A percentile compares a stretch with the other conserved stretches of the same genome.
These are phyloP conservation scores for Phenganax marumi DNA, from an alignment of 92 coral and sea anemone species.

Conservation along the genomic window DNA sequence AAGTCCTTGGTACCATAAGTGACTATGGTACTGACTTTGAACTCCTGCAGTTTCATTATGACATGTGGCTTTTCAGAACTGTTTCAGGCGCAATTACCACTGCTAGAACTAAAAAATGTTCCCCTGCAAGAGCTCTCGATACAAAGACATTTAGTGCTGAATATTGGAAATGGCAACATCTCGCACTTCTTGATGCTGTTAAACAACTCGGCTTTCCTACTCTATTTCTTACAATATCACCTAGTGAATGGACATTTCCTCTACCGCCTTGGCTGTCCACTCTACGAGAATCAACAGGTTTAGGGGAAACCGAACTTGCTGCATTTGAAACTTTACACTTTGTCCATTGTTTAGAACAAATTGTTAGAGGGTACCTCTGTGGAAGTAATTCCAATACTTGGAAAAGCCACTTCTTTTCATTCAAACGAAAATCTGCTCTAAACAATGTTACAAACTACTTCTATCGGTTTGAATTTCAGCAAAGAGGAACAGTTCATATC, in stretches of 20 bases:
- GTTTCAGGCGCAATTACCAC: conserved; percentile 18
- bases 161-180: conserved; percentile 22
- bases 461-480: conserved; percentile 51
- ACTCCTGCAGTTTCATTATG: not conserved
- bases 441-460: conserved; percentile 33
- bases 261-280: not conserved
- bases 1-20: not conserved
- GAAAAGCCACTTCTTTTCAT: conserved; percentile 38
- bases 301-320: not conserved
- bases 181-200: not conserved
- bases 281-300: not conserved
- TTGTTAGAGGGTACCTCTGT: conserved; percentile 20
- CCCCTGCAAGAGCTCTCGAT: not conserved
- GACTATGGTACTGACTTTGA: not conserved
- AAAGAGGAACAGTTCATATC: conserved; percentile 36
- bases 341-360: not conserved
- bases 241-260: conserved; percentile 24
- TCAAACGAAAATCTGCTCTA: not conserved
- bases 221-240: not conserved
- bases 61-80: conserved; percentile 1
- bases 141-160: not conserved
- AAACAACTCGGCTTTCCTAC: conserved; percentile 4
- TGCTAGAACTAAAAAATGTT: not conserved
- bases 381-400: conserved; percentile 28
- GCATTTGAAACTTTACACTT: not conserved